A percentile compares a stretch with the other conserved stretches of the same genome.
phyloP scores from a whole-genome alignment of 2,797 vertebrate species.

The Syndactyla subalaris region DNA sequence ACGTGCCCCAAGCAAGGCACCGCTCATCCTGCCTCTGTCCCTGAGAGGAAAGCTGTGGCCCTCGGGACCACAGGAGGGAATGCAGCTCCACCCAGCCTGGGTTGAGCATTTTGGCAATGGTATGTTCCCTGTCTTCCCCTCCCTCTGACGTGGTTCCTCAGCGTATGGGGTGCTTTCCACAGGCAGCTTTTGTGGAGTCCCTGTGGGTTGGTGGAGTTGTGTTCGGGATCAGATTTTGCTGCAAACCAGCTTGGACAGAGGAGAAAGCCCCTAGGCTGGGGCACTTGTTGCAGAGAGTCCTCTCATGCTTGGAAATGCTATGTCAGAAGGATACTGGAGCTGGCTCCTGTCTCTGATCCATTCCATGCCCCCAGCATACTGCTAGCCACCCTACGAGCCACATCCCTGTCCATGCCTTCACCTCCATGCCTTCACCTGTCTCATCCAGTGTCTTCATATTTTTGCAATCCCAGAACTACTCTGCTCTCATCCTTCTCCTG shows the following conservation, averaged over 20 bases:
- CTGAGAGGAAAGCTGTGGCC: background rate
- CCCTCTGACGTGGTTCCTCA: accelerated
- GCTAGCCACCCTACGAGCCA: background rate
- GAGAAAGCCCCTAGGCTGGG: background rate
- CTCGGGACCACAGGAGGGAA: accelerated
- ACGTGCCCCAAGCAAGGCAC: accelerated
- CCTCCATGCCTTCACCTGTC: background rate
- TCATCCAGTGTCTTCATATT: background rate
- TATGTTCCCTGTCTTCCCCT: background rate
- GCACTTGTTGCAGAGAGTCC: background rate
- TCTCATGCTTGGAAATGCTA: background rate
- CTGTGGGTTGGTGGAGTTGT: background rate
- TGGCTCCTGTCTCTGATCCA: background rate
- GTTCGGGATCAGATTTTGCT: background rate
- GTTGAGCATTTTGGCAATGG: background rate
- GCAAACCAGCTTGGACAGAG: background rate
- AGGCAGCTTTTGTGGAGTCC: background rate
- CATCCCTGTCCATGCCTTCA: background rate
- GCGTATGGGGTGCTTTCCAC: background rate
- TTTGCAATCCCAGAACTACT: background rate
- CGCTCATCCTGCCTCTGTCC: background rate
- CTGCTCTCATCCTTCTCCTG: background rate
- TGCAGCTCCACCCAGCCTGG: accelerated
- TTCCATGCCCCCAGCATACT: background rate
- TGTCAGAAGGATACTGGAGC: accelerated